These are phyloP conservation scores for Salminus brasiliensis DNA, from an alignment of 2,113 vertebrate species.

Conservation along the genomic window DNA sequence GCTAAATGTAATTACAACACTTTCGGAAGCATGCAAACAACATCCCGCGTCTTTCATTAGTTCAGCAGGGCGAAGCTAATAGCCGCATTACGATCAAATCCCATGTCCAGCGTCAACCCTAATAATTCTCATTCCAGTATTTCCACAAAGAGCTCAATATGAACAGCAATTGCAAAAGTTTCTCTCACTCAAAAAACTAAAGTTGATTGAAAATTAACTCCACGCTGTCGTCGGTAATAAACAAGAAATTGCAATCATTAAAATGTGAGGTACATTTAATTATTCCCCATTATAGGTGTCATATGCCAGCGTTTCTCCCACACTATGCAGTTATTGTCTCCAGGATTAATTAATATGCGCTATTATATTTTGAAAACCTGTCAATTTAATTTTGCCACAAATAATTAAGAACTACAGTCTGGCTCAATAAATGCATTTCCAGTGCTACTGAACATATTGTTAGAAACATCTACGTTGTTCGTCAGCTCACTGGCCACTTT, in stretches of 20 bases:
- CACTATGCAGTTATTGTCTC: not conserved
- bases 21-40: not conserved
- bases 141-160: not conserved
- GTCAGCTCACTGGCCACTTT: no score
- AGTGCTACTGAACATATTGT: not conserved
- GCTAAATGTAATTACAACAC: not conserved
- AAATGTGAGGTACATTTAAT: not conserved
- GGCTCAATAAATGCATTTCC: not conserved
- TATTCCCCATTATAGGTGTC: not conserved
- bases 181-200: not conserved
- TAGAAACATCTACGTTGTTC: no score
- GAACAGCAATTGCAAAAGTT: not conserved
- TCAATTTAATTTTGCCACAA: not conserved
- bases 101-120: not conserved
- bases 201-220: not conserved
- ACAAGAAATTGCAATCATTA: not conserved
- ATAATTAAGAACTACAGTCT: not conserved
- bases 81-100: slow-evolving; percentile 1
- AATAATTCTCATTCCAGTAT: not conserved
- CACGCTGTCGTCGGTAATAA: not conserved
- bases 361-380: not conserved
- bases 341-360: not conserved
- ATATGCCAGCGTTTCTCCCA: not conserved
- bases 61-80: slow-evolving; percentile 1
- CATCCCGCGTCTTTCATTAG: not conserved